A percentile compares a stretch with the other conserved stretches of the same genome.
Conservation (phyloP, 1,140 invertebrate genomes). For the Diorhabda carinulata region DNA sequence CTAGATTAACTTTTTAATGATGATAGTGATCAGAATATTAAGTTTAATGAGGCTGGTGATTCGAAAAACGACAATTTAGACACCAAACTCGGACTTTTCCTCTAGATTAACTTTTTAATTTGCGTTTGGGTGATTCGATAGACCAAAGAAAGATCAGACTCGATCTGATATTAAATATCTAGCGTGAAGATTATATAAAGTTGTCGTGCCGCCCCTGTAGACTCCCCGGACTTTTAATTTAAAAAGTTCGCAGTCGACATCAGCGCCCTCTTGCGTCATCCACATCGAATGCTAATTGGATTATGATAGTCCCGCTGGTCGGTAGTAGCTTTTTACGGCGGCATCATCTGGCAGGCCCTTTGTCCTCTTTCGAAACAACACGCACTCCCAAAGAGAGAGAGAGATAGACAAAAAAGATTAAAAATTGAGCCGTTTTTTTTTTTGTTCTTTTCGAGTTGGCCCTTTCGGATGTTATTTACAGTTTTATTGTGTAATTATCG, state of each 20-base stretch:
- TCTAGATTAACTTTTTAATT: no score
- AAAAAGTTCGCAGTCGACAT: slow-evolving; percentile 36
- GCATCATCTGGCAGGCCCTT: slow-evolving; percentile 37
- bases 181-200: no score
- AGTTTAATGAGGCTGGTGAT: no score
- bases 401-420: slow-evolving; percentile 32
- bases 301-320: slow-evolving; percentile 40
- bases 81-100: no score
- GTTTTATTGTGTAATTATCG: slow-evolving; percentile 1
- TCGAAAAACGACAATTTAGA: no score
- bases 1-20: no score
- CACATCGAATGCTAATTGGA: slow-evolving; percentile 44
- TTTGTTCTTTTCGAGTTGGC: slow-evolving; percentile 26
- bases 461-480: not conserved
- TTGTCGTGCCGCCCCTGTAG: not conserved
- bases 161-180: no score
- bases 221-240: slow-evolving; percentile 40
- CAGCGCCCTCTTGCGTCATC: slow-evolving; percentile 30
- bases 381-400: slow-evolving; percentile 25
- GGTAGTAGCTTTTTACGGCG: slow-evolving; percentile 36
- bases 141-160: no score
- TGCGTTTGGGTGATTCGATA: no score
- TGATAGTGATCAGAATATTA: no score
- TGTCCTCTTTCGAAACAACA: slow-evolving; percentile 24
- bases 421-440: slow-evolving; percentile 32